These are phyloP conservation scores for Callopanchax toddi DNA, from an alignment of 2,113 vertebrate genomes.

Conservation along the genomic window DNA sequence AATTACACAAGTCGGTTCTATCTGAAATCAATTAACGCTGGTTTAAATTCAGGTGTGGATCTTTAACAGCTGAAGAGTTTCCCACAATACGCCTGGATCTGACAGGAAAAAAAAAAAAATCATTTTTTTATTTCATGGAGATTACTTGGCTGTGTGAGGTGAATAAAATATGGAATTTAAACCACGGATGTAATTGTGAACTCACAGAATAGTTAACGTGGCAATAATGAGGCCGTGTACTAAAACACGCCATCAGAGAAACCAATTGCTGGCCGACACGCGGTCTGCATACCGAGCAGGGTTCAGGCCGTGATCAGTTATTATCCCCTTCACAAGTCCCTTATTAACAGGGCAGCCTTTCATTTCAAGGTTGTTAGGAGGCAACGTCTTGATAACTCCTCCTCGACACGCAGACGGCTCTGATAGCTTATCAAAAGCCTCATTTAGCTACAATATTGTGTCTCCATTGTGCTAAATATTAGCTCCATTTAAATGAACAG, in stretches of 20 bases:
- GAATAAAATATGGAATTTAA: background rate
- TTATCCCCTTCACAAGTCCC: slow-evolving; percentile 50
- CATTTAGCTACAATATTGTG: background rate
- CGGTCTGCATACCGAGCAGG: slow-evolving; percentile 55
- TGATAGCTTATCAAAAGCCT: slow-evolving; percentile 29
- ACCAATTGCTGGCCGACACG: slow-evolving; percentile 5
- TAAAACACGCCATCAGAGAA: slow-evolving; percentile 20
- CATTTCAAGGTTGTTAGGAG: slow-evolving; percentile 72
- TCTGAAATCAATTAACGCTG: background rate
- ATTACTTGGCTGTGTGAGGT: background rate
- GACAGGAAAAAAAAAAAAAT: background rate
- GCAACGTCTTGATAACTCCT: slow-evolving; percentile 38
- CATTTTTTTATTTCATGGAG: slow-evolving; percentile 5
- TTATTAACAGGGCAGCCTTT: slow-evolving; percentile 63
- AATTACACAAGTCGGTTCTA: background rate
- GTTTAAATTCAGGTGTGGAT: background rate
- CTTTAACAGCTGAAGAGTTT: slow-evolving; percentile 6
- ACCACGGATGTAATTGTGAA: background rate
- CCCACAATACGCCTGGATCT: background rate
- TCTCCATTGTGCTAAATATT: background rate
- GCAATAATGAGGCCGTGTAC: background rate
- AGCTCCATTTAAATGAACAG: background rate
- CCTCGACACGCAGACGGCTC: slow-evolving; percentile 20
- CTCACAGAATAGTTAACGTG: background rate
- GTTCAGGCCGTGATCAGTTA: slow-evolving; percentile 49